Evolutionary conservation across 2,113 vertebrate species (phyloP).

Genomic region (Aptenodytes forsteri): DNA sequence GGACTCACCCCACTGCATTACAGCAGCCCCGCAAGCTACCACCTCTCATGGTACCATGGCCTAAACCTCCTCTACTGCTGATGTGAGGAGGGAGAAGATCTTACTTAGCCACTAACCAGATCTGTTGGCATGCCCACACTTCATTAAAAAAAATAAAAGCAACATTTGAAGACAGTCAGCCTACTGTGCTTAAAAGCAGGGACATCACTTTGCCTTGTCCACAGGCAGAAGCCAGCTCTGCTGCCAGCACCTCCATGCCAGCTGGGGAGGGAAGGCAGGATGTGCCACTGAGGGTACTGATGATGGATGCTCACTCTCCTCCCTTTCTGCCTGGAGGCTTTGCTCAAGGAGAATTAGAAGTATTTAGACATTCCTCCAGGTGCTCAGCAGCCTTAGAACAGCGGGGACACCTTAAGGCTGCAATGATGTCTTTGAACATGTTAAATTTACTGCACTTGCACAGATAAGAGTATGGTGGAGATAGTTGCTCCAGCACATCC

Average conservation of each 20-base stretch:
- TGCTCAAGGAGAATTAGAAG: conserved; percentile 8
- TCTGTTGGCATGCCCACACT: not conserved
- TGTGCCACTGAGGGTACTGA: not conserved
- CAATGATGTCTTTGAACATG: not conserved
- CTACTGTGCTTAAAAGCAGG: not conserved
- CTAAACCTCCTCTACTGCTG: not conserved
- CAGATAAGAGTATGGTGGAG: not conserved
- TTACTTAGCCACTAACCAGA: not conserved
- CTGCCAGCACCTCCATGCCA: not conserved
- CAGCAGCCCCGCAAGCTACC: not conserved
- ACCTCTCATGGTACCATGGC: not conserved
- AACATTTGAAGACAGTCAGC: not conserved
- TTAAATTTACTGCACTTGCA: not conserved
- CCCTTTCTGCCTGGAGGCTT: not conserved
- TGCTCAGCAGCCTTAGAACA: conserved; percentile 7
- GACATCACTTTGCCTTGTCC: not conserved
- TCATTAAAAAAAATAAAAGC: not conserved
- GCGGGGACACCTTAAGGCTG: conserved; percentile 27
- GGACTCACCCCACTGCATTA: not conserved
- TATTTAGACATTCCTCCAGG: not conserved
- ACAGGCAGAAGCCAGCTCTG: not conserved
- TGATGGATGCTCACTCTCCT: not conserved
- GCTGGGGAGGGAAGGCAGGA: not conserved
- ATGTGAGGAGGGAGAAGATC: not conserved
- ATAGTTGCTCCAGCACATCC: not conserved